These are phyloP conservation scores for Griposia aprilina DNA, from an alignment of 2,888 invertebrate species.

Conservation along the genomic window DNA sequence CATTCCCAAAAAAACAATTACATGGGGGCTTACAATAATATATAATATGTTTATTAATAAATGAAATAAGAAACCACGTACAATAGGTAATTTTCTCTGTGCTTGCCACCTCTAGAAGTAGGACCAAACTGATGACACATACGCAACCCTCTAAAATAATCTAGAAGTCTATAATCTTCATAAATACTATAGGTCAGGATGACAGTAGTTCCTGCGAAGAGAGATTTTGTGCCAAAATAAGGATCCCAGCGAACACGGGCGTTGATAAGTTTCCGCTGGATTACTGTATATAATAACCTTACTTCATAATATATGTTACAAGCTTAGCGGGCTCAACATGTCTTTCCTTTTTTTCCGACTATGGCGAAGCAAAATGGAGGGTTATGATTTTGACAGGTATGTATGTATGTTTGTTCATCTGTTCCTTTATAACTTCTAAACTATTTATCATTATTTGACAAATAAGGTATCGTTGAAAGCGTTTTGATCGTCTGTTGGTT, in stretches of 20 bases:
- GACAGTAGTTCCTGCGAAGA: not conserved
- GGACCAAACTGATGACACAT: too few species aligned
- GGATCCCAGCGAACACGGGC: conserved; percentile 7
- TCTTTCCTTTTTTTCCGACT: conserved; percentile 22
- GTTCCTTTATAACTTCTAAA: too few species aligned
- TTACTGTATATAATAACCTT: conserved; percentile 42
- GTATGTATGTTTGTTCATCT: too few species aligned
- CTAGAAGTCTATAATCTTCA: conserved; percentile 1
- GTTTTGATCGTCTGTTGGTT: too few species aligned
- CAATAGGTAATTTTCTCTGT: not conserved
- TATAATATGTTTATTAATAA: not conserved
- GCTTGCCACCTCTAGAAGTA: not conserved
- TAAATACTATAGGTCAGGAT: conserved; percentile 22
- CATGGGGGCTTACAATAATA: not conserved
- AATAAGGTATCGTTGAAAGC: too few species aligned
- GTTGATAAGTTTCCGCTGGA: conserved; percentile 26
- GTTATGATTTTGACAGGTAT: too few species aligned
- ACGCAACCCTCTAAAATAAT: not conserved
- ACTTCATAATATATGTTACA: conserved; percentile 18
- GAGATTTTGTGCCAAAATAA: conserved; percentile 23
- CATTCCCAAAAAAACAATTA: not conserved
- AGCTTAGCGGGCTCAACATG: conserved; percentile 41
- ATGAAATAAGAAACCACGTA: not conserved
- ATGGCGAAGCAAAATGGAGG: too few species aligned
- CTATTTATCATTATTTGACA: too few species aligned